Evolutionary conservation across 2,797 vertebrate species (phyloP).

Genomic region (Eulemur albifrons): DNA sequence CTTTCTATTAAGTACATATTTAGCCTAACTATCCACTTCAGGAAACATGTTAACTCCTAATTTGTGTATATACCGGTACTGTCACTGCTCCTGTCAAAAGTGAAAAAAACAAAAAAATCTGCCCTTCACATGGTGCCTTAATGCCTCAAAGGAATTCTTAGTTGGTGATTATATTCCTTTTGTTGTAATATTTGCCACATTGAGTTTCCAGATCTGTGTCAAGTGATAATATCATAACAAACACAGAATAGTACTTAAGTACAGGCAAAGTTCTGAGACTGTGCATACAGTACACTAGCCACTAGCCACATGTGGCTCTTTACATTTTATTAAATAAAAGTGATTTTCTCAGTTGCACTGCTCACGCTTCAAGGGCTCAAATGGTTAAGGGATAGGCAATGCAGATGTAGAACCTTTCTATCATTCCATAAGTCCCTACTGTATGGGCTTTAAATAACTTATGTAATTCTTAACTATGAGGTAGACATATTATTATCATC

Average conservation of each 20-base stretch:
- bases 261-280: neutral
- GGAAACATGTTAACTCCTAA: neutral
- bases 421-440: neutral
- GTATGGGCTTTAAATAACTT: slow-evolving; percentile 10
- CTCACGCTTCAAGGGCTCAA: neutral
- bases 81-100: neutral
- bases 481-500: neutral
- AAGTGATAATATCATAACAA: neutral
- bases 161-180: neutral
- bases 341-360: neutral
- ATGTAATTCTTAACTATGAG: neutral
- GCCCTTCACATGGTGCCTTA: neutral
- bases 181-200: neutral
- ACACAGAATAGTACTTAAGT: neutral
- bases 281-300: neutral
- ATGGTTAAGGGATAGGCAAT: slow-evolving; percentile 12
- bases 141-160: slow-evolving; percentile 23
- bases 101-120: neutral
- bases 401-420: neutral
- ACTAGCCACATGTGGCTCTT: neutral
- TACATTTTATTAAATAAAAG: neutral
- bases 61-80: neutral
- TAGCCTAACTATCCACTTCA: neutral
- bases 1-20: neutral
- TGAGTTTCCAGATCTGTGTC: neutral